Evolutionary conservation across 2,797 vertebrate genomes (phyloP).

Genomic region (Sarcophilus harrisii): DNA sequence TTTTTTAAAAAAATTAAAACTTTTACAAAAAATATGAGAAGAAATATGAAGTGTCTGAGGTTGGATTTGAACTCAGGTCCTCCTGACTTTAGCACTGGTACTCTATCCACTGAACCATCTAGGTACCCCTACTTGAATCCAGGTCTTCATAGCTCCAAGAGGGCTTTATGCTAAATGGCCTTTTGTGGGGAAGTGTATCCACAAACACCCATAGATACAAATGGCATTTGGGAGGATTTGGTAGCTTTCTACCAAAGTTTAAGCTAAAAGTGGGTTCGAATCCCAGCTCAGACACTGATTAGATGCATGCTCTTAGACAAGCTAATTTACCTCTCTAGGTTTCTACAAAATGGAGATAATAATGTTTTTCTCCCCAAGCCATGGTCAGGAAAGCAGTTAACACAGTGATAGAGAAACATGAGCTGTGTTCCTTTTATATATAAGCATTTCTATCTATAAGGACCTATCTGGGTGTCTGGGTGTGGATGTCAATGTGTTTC

Average conservation of each 20-base stretch:
- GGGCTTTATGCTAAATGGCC: background rate
- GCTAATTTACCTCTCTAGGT: background rate
- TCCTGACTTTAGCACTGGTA: no score
- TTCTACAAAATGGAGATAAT: background rate
- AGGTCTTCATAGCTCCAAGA: background rate
- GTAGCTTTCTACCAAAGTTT: background rate
- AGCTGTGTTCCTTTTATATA: background rate
- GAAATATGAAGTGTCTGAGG: no score
- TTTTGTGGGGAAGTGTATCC: conserved; percentile 48
- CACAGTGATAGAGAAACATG: background rate
- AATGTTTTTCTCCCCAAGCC: background rate
- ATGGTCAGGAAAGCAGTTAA: background rate
- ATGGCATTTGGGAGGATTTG: background rate
- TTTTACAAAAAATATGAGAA: no score
- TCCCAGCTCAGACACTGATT: background rate
- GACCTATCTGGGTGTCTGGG: background rate
- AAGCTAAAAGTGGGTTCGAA: background rate
- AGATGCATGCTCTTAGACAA: background rate
- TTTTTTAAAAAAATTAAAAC: no score
- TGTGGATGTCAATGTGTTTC: background rate
- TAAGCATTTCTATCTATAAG: background rate
- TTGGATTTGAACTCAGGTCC: no score
- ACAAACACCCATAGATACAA: background rate
- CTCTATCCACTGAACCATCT: no score
- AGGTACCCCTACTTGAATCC: background rate